Base-by-base conservation (phyloP, 2,888 invertebrate species). In the Anaspis maculata region DNA sequence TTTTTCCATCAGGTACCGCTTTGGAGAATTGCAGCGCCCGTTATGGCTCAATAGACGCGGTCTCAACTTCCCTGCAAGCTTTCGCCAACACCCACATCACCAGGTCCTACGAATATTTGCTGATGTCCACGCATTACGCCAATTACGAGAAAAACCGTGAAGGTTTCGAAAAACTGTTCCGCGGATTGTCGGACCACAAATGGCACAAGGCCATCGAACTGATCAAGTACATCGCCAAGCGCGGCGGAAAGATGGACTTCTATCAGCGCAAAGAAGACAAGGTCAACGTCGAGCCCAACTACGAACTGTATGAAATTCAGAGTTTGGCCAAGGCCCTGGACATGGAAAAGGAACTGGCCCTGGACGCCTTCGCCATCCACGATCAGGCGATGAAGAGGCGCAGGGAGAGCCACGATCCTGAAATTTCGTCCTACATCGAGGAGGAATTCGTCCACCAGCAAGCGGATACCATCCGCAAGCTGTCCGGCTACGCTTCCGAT, bases 141-240 rank as follows among this genome's bases (percentile, higher is more conserved):
- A 83, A 82, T 52, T 86, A 79, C 59, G 74, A 80, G 56, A 77
- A 77, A 15, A 81, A 84, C 64, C 72, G 88, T 15, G 74, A 70
- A 13, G 88, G 88, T 3, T 86, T 89, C 64, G 73, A 76, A 49
- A 80, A 79, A 54, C 62, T 86, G 6, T 86, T 82, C 68, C 74
- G 76, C 48, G 75, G 76, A 36, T 63, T 85, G 6, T 83, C 87
- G 0, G 87, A 89, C 48, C 68, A 75, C 7, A 69, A 80, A 3
- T 89, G 87, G 79, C 73, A 76, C 10, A 76, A 83, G 51, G 73
- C 76, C 16, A 77, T 86, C 49, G 76, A 79, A 6, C 52, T 86
- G n/a, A 83, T 87, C 50, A 82, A 88, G 57, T 83, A 82, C 59
- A 72, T 86, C 22, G 72, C 82, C 1, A 73, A 76, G 61, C 79